phyloP scores from a whole-genome alignment of 2,113 vertebrate species.

The Bubo blakistoni region DNA sequence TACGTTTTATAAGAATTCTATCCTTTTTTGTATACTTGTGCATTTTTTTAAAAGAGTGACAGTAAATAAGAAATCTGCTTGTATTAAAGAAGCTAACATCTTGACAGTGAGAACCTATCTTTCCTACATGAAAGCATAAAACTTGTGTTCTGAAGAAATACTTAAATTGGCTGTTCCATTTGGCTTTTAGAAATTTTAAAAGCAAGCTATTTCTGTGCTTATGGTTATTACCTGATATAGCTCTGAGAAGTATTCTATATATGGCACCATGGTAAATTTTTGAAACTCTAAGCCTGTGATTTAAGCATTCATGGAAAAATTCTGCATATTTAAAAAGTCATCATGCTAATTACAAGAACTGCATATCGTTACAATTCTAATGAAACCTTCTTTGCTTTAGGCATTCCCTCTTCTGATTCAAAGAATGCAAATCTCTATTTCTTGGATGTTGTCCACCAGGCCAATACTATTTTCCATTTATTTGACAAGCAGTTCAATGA shows the following conservation, averaged over 20 bases:
- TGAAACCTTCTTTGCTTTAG: slow-evolving; percentile 70
- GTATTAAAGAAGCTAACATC: not conserved
- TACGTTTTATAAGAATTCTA: accelerated
- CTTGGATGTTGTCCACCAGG: slow-evolving; percentile 97
- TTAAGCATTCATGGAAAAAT: not conserved
- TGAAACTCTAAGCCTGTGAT: not conserved
- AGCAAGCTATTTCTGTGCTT: not conserved
- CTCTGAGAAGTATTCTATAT: not conserved
- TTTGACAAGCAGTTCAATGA: slow-evolving; percentile 99
- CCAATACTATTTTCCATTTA: slow-evolving; percentile 98
- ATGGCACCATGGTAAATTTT: not conserved
- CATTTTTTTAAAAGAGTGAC: not conserved
- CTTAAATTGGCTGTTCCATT: not conserved
- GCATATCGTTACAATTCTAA: not conserved
- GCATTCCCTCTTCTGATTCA: slow-evolving; percentile 95
- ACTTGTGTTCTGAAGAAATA: not conserved
- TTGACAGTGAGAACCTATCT: not conserved
- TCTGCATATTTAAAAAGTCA: not conserved
- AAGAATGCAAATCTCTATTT: slow-evolving; percentile 97
- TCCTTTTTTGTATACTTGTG: not conserved
- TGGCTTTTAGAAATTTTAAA: not conserved
- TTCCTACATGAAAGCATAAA: not conserved
- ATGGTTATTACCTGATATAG: not conserved
- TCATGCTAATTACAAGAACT: not conserved
- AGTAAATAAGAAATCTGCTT: not conserved